Conservation (phyloP, 2,797 vertebrate genomes). For the Channa striata region DNA sequence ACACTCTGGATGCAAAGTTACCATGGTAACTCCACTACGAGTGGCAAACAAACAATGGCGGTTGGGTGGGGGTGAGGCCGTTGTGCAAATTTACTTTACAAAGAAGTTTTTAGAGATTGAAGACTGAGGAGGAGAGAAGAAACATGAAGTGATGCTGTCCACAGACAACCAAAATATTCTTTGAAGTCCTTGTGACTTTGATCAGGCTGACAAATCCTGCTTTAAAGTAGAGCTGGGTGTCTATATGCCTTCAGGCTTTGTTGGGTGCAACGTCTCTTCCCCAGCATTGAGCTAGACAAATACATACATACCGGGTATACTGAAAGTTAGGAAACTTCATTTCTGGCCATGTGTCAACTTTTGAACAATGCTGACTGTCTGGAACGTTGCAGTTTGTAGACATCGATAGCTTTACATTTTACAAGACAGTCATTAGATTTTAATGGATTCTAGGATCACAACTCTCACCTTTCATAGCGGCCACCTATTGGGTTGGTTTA, state of each 20-base stretch:
- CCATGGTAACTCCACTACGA: constrained; percentile 15
- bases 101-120: constrained; percentile 44
- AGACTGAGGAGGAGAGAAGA: constrained; percentile 48
- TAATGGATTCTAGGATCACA: background rate
- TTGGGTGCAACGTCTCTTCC: constrained; percentile 50
- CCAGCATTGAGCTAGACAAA: constrained; percentile 43
- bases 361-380: constrained; percentile 22
- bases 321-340: constrained; percentile 35
- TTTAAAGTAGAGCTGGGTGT: constrained; percentile 54
- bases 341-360: constrained; percentile 29
- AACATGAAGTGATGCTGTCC: constrained; percentile 59
- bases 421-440: constrained; percentile 11
- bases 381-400: background rate
- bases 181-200: constrained; percentile 74
- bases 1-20: constrained; percentile 17
- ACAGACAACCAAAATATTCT: constrained; percentile 60
- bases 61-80: constrained; percentile 8
- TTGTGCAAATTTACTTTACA: constrained; percentile 23
- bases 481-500: background rate
- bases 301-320: constrained; percentile 27
- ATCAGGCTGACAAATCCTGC: constrained; percentile 76
- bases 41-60: constrained; percentile 24
- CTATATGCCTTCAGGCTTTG: constrained; percentile 63
- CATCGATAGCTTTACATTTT: constrained; percentile 12
- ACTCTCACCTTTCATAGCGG: background rate